Percentiles rank a stretch among this genome's conserved stretches.
phyloP scores from a whole-genome alignment of 1,140 invertebrate genomes.

The Hormaphis cornu region DNA sequence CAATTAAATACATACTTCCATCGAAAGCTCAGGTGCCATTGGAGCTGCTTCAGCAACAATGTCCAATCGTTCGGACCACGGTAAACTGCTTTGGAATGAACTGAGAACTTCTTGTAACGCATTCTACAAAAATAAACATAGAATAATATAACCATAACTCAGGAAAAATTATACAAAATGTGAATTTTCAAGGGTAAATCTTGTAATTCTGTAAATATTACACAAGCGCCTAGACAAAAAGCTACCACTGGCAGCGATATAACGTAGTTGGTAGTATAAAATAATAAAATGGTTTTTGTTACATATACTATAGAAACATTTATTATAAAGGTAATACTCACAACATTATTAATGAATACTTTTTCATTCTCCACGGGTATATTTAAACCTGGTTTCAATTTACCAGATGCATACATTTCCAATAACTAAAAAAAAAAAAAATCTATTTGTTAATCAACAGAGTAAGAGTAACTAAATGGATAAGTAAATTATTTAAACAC shows the following conservation, averaged over 20 bases:
- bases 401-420: constrained; percentile 69
- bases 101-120: constrained; percentile 61
- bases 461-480: not conserved
- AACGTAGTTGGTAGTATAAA: no score
- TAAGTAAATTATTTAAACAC: not conserved
- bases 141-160: constrained; percentile 43
- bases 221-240: no score
- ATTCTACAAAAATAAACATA: constrained; percentile 41
- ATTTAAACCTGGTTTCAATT: constrained; percentile 75
- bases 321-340: constrained; percentile 40
- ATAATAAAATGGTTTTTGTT: no score
- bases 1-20: constrained; percentile 50
- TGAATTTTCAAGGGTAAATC: no score
- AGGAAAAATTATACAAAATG: no score
- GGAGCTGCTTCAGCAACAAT: constrained; percentile 63
- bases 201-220: no score
- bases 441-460: not conserved
- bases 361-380: constrained; percentile 52
- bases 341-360: constrained; percentile 56
- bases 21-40: constrained; percentile 66
- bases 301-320: not conserved
- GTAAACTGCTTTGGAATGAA: constrained; percentile 60
- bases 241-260: no score
- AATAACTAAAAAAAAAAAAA: constrained; percentile 54
- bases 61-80: constrained; percentile 80